These are phyloP conservation scores for Eucriotettix oculatus DNA, from an alignment of 2,888 invertebrate species.

Conservation along the genomic window DNA sequence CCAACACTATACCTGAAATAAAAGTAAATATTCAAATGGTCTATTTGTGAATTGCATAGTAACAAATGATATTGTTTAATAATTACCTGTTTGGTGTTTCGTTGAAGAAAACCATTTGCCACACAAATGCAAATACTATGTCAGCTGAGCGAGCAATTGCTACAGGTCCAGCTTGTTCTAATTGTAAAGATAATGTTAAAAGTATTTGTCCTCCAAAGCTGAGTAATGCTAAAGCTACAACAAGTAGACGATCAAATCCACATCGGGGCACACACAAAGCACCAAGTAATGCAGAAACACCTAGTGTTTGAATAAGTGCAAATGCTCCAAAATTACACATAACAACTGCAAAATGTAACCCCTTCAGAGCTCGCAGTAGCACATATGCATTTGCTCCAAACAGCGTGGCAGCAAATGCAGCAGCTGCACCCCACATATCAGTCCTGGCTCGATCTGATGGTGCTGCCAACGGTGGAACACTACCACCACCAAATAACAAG, in stretches of 20 bases:
- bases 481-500: conserved; percentile 50
- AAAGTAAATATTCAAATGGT: too few species aligned
- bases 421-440: conserved; percentile 62
- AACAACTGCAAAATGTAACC: conserved; percentile 78
- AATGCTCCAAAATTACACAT: conserved; percentile 81
- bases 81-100: conserved; percentile 55
- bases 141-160: conserved; percentile 84
- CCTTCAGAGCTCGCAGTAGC: conserved; percentile 66
- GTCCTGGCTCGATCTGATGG: conserved; percentile 19
- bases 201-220: conserved; percentile 81
- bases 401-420: conserved; percentile 70
- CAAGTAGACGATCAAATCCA: conserved; percentile 53
- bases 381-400: conserved; percentile 84
- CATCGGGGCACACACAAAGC: conserved; percentile 68
- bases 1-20: conserved; percentile 43
- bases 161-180: conserved; percentile 84
- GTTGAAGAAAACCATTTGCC: conserved; percentile 79
- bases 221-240: conserved; percentile 66
- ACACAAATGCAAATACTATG: conserved; percentile 80
- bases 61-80: too few species aligned
- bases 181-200: conserved; percentile 71
- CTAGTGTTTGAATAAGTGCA: conserved; percentile 61
- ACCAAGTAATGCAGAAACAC: conserved; percentile 60
- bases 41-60: too few species aligned
- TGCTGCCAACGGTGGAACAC: neutral